phyloP scores from a whole-genome alignment of 2,797 vertebrate species.

The Spatula clypeata region DNA sequence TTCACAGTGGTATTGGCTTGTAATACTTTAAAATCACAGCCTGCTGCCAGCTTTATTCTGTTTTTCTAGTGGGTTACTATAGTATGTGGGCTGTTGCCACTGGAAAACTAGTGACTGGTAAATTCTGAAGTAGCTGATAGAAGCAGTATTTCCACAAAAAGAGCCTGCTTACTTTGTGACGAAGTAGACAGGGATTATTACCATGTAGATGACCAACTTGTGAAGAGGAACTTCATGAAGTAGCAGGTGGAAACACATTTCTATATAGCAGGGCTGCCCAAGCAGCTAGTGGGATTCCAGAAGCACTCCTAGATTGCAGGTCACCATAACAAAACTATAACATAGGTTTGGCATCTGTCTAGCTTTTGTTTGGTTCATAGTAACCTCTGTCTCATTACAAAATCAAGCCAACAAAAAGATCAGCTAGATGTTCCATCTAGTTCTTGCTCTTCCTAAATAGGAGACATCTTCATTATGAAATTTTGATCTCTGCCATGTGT shows the following conservation, averaged over 20 bases:
- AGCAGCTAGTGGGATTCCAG: not conserved
- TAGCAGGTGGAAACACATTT: not conserved
- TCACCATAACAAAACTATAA: not conserved
- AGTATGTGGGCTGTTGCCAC: not conserved
- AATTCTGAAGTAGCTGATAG: not conserved
- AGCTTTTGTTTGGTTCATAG: not conserved
- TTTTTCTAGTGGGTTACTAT: not conserved
- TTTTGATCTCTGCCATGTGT: not conserved
- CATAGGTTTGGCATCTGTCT: not conserved
- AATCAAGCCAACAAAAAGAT: not conserved
- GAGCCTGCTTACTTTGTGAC: not conserved
- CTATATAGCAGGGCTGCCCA: not conserved
- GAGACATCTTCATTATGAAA: not conserved
- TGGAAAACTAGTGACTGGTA: not conserved
- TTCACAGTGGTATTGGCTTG: not conserved
- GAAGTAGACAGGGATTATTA: rapidly evolving
- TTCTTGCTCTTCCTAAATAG: not conserved
- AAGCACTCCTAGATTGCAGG: not conserved
- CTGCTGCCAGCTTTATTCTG: not conserved
- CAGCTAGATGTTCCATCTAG: not conserved
- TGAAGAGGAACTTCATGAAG: not conserved
- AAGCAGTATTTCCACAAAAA: not conserved
- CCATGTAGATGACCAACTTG: not conserved
- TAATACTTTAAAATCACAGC: not conserved
- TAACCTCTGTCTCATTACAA: not conserved